These are phyloP conservation scores for Ciconia boyciana DNA, from an alignment of 2,113 vertebrate species.

Conservation along the genomic window DNA sequence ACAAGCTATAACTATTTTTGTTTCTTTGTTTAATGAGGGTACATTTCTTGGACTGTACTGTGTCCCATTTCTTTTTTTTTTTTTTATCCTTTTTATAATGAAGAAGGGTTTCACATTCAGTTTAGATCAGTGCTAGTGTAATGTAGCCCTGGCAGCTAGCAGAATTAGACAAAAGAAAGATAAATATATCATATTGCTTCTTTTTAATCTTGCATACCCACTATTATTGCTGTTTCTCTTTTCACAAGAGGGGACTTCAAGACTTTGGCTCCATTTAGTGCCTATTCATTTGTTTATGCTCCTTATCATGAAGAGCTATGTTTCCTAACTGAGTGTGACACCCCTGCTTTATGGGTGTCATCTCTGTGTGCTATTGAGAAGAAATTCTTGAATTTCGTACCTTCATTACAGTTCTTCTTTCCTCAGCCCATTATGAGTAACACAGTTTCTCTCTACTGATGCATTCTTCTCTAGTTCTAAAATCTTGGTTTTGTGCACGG, in stretches of 20 bases:
- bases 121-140: background rate
- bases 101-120: background rate
- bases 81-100: background rate
- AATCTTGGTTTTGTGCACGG: constrained; percentile 56
- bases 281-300: constrained; percentile 23
- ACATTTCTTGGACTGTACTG: background rate
- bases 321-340: background rate
- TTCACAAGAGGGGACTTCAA: background rate
- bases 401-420: background rate
- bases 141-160: background rate
- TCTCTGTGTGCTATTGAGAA: constrained; percentile 8
- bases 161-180: background rate
- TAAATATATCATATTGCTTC: background rate
- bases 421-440: background rate
- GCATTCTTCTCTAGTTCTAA: constrained; percentile 34
- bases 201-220: background rate
- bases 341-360: constrained; percentile 2
- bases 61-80: background rate
- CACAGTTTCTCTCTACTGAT: constrained; percentile 16
- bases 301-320: background rate
- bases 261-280: background rate
- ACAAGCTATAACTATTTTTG: background rate
- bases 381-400: background rate
- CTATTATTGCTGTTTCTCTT: background rate
- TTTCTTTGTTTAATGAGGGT: background rate